Percentiles rank a stretch among this genome's conserved stretches.
These are phyloP conservation scores for Nothura maculosa DNA, from an alignment of 2,797 vertebrate species.

Conservation along the genomic window DNA sequence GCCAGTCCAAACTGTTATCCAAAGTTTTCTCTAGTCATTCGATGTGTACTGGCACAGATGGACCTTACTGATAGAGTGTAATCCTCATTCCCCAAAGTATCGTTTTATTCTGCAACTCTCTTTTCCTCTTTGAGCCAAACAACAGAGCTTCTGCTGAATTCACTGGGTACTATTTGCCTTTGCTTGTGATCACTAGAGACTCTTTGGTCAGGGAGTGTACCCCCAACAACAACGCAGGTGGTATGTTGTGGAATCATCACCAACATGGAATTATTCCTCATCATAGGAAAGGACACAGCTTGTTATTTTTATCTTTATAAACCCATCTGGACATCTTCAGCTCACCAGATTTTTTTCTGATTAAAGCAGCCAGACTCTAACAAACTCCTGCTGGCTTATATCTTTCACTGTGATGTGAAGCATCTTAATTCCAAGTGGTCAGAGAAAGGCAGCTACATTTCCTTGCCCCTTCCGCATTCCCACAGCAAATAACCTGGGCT, in stretches of 20 bases:
- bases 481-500: neutral
- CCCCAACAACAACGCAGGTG: neutral
- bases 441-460: neutral
- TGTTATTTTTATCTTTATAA: constrained; percentile 37
- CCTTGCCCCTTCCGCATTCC: neutral
- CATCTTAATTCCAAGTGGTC: neutral
- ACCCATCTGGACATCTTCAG: constrained; percentile 40
- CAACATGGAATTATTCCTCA: neutral
- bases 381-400: constrained; percentile 27
- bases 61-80: neutral
- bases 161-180: neutral
- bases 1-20: neutral
- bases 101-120: neutral
- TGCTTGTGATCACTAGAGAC: fast-evolving
- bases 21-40: neutral
- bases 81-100: neutral
- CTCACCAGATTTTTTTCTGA: constrained; percentile 35
- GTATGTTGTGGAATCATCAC: neutral
- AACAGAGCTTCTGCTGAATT: neutral
- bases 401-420: neutral
- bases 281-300: neutral
- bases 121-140: neutral
- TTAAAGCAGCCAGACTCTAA: constrained; percentile 32
- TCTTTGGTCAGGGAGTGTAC: neutral
- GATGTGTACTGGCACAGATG: fast-evolving